These are phyloP conservation scores for Apeira syringaria DNA, from an alignment of 2,888 invertebrate species.

Conservation along the genomic window DNA sequence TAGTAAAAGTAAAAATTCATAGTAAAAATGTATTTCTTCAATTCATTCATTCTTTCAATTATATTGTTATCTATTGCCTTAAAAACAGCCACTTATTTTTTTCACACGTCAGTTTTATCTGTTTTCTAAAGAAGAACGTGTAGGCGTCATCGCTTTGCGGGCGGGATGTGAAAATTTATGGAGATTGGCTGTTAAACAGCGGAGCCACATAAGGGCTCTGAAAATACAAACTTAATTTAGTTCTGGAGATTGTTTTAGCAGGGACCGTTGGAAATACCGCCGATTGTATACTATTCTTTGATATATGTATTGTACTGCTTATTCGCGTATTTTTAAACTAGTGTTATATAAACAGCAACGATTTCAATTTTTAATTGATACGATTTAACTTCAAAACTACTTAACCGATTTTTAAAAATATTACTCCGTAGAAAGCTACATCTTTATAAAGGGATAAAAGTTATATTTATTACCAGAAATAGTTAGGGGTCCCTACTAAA, in stretches of 20 bases:
- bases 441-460: no score
- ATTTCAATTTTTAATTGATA: no score
- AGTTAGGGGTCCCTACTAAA: no score
- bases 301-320: slow-evolving; percentile 7
- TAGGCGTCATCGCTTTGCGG: slow-evolving; percentile 1
- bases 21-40: no score
- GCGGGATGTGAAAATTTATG: slow-evolving; percentile 7
- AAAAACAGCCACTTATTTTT: neutral
- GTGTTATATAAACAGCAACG: no score
- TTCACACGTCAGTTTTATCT: neutral
- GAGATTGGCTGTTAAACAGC: slow-evolving; percentile 10
- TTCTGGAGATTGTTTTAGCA: slow-evolving; percentile 3
- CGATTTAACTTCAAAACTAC: no score
- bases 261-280: slow-evolving; percentile 2
- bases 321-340: neutral
- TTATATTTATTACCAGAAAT: no score
- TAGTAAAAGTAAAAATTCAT: no score
- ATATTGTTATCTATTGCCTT: no score
- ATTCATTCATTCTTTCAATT: no score
- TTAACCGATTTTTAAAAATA: no score
- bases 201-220: neutral
- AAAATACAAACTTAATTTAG: slow-evolving; percentile 12
- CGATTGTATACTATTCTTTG: neutral
- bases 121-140: slow-evolving; percentile 5
- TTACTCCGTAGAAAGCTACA: no score